Conservation (phyloP, 2,888 invertebrate genomes). For the Tethea ocularis region DNA sequence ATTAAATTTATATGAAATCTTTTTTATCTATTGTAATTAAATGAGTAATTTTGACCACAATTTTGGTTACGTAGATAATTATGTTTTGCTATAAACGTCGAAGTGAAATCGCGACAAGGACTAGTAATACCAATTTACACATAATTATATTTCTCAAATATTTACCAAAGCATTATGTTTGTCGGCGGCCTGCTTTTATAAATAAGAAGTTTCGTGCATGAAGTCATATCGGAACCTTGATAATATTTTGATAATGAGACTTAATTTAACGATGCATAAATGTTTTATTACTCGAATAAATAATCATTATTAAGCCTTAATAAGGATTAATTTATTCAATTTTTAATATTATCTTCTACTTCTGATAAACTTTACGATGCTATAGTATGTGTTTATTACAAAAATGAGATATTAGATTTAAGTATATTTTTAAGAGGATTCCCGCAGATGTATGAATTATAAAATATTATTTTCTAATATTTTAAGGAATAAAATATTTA, state of each 20-base stretch:
- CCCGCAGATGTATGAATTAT: not conserved
- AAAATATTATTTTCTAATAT: too few relatives aligned
- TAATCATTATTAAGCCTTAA: constrained; percentile 1
- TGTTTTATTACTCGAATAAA: constrained; percentile 1
- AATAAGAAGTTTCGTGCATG: constrained; percentile 15
- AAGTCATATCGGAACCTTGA: constrained; percentile 19
- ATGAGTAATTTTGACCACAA: too few relatives aligned
- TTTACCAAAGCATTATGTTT: constrained; percentile 3
- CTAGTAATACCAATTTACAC: constrained; percentile 2
- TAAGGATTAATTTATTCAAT: not conserved
- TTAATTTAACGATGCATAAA: constrained; percentile 9
- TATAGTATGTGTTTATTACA: constrained; percentile 23
- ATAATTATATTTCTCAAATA: constrained; percentile 1
- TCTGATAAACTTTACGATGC: constrained; percentile 23
- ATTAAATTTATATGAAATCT: too few relatives aligned
- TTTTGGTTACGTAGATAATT: too few relatives aligned
- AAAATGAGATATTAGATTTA: constrained; percentile 18
- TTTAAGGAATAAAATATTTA: too few relatives aligned
- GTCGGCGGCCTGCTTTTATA: constrained; percentile 1
- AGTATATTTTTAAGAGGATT: not conserved
- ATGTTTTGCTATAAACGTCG: not conserved
- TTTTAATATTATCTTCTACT: constrained; percentile 2
- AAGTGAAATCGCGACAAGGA: not conserved
- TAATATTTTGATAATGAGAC: constrained; percentile 15
- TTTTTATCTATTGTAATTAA: too few relatives aligned